These are phyloP conservation scores for Cotesia vestalis DNA, from an alignment of 1,140 invertebrate genomes.

Conservation along the genomic window DNA sequence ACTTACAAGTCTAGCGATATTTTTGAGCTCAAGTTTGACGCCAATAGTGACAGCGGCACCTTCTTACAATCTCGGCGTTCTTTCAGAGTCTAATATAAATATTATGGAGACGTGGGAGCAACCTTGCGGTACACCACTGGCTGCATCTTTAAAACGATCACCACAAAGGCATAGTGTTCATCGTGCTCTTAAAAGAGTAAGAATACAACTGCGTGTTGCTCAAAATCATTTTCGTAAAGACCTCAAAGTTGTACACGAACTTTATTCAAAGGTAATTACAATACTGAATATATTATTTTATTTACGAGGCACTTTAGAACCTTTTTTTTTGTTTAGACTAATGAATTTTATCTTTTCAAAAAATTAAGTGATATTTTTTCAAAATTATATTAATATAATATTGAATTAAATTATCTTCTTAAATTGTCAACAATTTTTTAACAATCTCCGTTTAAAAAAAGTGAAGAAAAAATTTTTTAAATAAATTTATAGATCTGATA, in stretches of 20 bases:
- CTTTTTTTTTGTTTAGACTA: too few relatives aligned
- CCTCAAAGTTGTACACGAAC: constrained; percentile 53
- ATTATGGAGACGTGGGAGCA: constrained; percentile 58
- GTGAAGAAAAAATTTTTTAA: too few relatives aligned
- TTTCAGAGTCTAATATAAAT: constrained; percentile 36
- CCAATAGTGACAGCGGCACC: constrained; percentile 42
- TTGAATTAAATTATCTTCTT: too few relatives aligned
- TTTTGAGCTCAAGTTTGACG: constrained; percentile 53
- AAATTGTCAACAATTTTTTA: too few relatives aligned
- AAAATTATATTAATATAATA: too few relatives aligned
- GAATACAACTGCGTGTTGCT: constrained; percentile 58
- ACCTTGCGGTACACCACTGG: constrained; percentile 56
- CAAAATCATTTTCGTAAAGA: constrained; percentile 56
- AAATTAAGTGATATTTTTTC: too few relatives aligned
- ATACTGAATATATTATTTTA: not conserved
- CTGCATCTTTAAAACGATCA: constrained; percentile 43
- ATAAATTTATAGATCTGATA: too few relatives aligned
- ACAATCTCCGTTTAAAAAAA: too few relatives aligned
- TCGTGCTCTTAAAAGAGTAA: constrained; percentile 56
- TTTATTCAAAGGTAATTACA: constrained; percentile 55
- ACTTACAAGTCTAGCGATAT: constrained; percentile 58
- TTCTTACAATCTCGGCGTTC: constrained; percentile 39
- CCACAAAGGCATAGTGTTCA: constrained; percentile 57
- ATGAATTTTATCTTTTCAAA: too few relatives aligned
- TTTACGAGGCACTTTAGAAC: not conserved